A percentile compares a stretch with the other conserved stretches of the same genome.
phyloP scores from a whole-genome alignment of 35 echinoderm and acorn worm species.

The Ophiothrix spiculata region DNA sequence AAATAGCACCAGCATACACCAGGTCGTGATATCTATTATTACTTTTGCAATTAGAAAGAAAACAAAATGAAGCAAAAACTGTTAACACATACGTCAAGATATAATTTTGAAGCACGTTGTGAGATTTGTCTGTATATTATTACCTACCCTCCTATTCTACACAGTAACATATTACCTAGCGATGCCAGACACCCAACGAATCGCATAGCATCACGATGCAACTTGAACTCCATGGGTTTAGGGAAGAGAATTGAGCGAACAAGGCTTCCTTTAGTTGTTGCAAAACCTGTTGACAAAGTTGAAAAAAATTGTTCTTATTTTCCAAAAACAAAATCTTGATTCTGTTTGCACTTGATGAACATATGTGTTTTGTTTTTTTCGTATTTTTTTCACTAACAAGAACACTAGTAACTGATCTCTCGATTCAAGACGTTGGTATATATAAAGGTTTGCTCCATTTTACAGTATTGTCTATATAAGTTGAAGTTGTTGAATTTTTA shows the following conservation, averaged over 20 bases:
- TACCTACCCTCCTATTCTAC: too few relatives aligned
- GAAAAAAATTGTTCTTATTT: too few relatives aligned
- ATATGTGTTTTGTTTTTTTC: too few relatives aligned
- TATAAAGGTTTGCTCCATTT: too few relatives aligned
- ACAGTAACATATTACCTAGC: conserved; percentile 71
- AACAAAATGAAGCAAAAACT: not conserved
- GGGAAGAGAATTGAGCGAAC: conserved; percentile 77
- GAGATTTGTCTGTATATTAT: not conserved
- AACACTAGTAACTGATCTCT: too few relatives aligned
- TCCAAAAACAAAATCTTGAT: too few relatives aligned
- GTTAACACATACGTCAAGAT: not conserved
- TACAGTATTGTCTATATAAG: too few relatives aligned
- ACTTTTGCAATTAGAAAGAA: not conserved
- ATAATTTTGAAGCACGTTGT: not conserved
- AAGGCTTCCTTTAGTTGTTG: conserved; percentile 70
- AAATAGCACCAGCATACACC: not conserved
- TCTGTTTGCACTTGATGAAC: too few relatives aligned
- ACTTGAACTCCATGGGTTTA: conserved; percentile 58
- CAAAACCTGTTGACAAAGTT: conserved; percentile 59
- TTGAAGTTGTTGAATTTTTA: too few relatives aligned
- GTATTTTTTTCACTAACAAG: too few relatives aligned
- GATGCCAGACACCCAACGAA: conserved; percentile 54
- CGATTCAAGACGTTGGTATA: too few relatives aligned
- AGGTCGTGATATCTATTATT: not conserved
- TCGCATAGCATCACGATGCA: conserved; percentile 57